Evolutionary conservation across 2,113 vertebrate species (phyloP).

Genomic region (Montifringilla adamsi): DNA sequence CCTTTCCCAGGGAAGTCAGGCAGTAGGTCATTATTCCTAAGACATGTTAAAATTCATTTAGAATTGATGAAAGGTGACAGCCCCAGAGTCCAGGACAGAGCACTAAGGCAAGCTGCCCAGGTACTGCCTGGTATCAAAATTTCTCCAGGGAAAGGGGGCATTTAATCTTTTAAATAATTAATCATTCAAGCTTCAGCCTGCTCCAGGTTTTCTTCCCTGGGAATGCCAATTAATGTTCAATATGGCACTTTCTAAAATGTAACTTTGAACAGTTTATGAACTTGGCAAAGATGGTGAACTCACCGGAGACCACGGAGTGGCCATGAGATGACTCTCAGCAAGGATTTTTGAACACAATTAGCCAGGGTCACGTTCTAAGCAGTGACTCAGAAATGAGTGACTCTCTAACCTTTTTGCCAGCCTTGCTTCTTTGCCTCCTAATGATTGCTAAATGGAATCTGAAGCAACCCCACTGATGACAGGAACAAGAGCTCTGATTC

Average conservation of each 20-base stretch:
- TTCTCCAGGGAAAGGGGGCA: background rate
- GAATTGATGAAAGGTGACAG: background rate
- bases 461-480: background rate
- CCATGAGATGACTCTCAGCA: background rate
- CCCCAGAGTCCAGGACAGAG: background rate
- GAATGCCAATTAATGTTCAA: background rate
- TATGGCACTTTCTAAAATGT: background rate
- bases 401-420: background rate
- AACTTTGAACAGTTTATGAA: background rate
- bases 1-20: background rate
- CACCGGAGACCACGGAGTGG: accelerated
- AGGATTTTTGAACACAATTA: background rate
- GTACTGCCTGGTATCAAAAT: background rate
- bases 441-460: background rate
- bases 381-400: background rate
- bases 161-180: background rate
- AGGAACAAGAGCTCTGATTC: background rate
- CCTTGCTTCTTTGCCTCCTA: background rate
- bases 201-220: background rate
- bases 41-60: background rate
- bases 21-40: background rate
- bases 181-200: background rate
- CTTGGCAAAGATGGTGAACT: background rate
- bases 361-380: background rate
- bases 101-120: background rate